phyloP scores from a whole-genome alignment of 2,888 invertebrate species.

The Megaustenia siamemsis region DNA sequence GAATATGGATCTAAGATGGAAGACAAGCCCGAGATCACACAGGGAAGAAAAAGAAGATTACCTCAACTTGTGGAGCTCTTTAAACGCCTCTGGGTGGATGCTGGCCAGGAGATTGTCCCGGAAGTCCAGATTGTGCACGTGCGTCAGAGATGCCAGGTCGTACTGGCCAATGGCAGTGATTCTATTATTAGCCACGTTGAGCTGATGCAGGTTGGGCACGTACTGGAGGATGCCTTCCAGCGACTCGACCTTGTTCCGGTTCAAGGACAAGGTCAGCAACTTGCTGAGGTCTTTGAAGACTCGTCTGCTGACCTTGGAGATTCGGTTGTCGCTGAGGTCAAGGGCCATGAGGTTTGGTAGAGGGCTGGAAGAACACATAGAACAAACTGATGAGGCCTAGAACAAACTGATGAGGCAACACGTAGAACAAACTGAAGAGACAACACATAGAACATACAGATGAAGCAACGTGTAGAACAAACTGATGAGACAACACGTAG shows the following conservation, averaged over 20 bases:
- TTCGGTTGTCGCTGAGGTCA: constrained; percentile 80
- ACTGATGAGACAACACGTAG: no score
- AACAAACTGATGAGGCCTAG: no score
- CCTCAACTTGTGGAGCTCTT: constrained; percentile 10
- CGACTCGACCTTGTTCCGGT: constrained; percentile 90
- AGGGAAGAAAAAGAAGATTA: no score
- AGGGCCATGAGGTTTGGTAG: constrained; percentile 83
- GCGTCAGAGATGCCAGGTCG: constrained; percentile 86
- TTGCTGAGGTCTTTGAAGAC: constrained; percentile 87
- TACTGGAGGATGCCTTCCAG: constrained; percentile 93
- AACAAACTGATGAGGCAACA: no score
- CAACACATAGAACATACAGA: no score
- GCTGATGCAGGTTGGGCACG: constrained; percentile 88
- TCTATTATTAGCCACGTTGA: constrained; percentile 86
- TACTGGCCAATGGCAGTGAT: constrained; percentile 82
- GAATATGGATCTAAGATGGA: no score
- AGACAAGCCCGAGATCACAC: no score
- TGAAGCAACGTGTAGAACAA: no score
- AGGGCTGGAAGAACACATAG: constrained; percentile 33
- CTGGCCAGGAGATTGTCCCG: constrained; percentile 85
- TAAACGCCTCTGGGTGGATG: constrained; percentile 81
- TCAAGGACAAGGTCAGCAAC: constrained; percentile 91
- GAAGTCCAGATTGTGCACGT: constrained; percentile 87
- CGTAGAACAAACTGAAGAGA: no score
- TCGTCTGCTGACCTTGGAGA: constrained; percentile 71